Evolutionary conservation across 2,888 invertebrate genomes (phyloP), one percentile per base, ranked within the genome.

Genomic region (Mystacides longicornis): DNA sequence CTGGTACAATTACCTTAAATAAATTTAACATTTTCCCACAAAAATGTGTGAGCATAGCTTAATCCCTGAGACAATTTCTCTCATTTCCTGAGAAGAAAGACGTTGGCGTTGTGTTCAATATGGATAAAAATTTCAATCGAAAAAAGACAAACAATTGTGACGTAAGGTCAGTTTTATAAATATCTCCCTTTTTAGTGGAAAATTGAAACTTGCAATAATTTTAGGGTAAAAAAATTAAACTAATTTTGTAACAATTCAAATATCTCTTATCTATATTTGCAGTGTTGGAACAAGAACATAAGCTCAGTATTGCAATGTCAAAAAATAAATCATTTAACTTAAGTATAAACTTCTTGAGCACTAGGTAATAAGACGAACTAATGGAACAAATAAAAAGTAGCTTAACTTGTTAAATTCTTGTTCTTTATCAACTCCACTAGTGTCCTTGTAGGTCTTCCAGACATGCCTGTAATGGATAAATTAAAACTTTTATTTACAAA

Each of bases 381-480:
- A 14, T 31, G 7, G 14, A 31, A 31, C 7, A 31, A 9, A 31
- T 31, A 31, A 31, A 14, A 9, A 7, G 7, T 9, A 31, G 51
- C 7, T 54, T 54, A 49, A 53, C 55, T 60, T 18, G 20, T 18
- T 23, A 55, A 23, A 22, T 53, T 42, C 37, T 56, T 56, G 27
- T 42, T 56, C 21, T 23, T 54, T 11, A 81, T 66, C 60, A 83
- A 80, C 63, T 82, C 77, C 47, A 82, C 75, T 22, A 84, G 65
- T 2, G 83, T 83, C 63, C 84, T 73, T 0, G 81, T 81, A n/a
- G 84, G 84, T 52, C 82, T 70, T 11, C 84, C 85, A 33, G 80
- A 74, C 81, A 83, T 81, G 49, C 87, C 87, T 64, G 78, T 73
- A 18, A 73, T 45, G 47, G 7, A 47, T 51, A 52, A 42, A 55